Conservation (phyloP, 1,140 invertebrate species). For the Harlomillsia oculata region DNA sequence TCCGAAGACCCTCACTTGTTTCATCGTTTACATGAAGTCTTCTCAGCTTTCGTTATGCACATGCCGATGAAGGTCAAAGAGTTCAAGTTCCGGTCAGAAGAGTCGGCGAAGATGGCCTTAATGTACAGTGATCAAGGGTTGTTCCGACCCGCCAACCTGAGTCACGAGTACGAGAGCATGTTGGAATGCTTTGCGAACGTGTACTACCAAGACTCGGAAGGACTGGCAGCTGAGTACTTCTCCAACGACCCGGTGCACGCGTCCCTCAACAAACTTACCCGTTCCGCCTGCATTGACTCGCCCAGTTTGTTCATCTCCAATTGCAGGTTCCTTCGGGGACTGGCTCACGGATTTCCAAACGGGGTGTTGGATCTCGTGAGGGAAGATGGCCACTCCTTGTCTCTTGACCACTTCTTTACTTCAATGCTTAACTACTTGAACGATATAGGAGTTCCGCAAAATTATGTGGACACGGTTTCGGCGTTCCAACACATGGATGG, state of each 20-base stretch:
- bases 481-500: slow-evolving; percentile 8
- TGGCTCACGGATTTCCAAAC: slow-evolving; percentile 65
- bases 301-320: slow-evolving; percentile 76
- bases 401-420: slow-evolving; percentile 81
- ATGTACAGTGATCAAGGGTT: slow-evolving; percentile 48
- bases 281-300: slow-evolving; percentile 73
- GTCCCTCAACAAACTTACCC: slow-evolving; percentile 80
- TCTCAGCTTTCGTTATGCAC: slow-evolving; percentile 84
- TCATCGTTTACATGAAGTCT: slow-evolving; percentile 67
- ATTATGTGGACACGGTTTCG: neutral
- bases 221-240: slow-evolving; percentile 26
- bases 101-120: slow-evolving; percentile 70
- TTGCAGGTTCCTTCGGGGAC: slow-evolving; percentile 70
- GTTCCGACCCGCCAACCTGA: slow-evolving; percentile 2
- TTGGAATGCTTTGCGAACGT: slow-evolving; percentile 25
- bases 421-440: slow-evolving; percentile 67
- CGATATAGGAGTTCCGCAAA: slow-evolving; percentile 18
- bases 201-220: slow-evolving; percentile 15
- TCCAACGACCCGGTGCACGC: neutral
- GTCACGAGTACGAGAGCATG: slow-evolving; percentile 30
- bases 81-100: slow-evolving; percentile 63
- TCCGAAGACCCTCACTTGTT: slow-evolving; percentile 43
- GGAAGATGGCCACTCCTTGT: slow-evolving; percentile 54
- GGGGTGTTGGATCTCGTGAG: slow-evolving; percentile 75
- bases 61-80: slow-evolving; percentile 87